Percentiles rank a stretch among this genome's conserved stretches.
phyloP scores from a whole-genome alignment of 2,113 vertebrate species.

The Oncorhynchus mykiss region DNA sequence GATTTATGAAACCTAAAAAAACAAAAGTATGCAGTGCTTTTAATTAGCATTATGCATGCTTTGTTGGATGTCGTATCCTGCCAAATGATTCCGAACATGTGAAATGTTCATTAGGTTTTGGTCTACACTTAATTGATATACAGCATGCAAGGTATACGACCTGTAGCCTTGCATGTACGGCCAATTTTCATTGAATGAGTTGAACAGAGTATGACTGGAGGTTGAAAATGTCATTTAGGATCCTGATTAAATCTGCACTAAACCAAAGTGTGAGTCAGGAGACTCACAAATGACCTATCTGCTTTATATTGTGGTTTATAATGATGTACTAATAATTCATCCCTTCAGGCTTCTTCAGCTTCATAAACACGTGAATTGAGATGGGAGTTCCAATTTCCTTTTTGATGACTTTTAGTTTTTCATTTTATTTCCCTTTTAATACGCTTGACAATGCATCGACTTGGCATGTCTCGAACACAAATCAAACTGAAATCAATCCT shows the following conservation, averaged over 20 bases:
- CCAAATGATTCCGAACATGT: slow-evolving; percentile 25
- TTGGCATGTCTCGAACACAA: slow-evolving; percentile 46
- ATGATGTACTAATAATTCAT: slow-evolving; percentile 55
- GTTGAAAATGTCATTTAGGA: slow-evolving; percentile 50
- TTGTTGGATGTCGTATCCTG: neutral
- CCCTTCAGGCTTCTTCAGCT: slow-evolving; percentile 56
- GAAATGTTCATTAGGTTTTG: slow-evolving; percentile 15
- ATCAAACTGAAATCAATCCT: slow-evolving; percentile 57
- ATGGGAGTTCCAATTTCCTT: slow-evolving; percentile 59
- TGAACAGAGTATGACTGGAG: slow-evolving; percentile 40
- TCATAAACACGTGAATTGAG: slow-evolving; percentile 59
- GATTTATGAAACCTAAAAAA: slow-evolving; percentile 21
- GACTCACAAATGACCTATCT: slow-evolving; percentile 48
- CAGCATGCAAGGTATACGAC: neutral
- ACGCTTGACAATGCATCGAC: slow-evolving; percentile 27
- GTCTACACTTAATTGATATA: slow-evolving; percentile 36
- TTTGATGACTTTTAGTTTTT: slow-evolving; percentile 47
- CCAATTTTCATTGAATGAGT: slow-evolving; percentile 22
- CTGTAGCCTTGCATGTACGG: slow-evolving; percentile 11
- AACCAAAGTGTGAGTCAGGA: slow-evolving; percentile 55
- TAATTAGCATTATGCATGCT: neutral
- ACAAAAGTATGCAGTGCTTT: neutral
- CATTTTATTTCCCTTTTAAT: slow-evolving; percentile 34
- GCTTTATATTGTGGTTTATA: slow-evolving; percentile 43
- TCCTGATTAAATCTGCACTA: slow-evolving; percentile 59